phyloP scores from a whole-genome alignment of 2,113 vertebrate species.

The Lamprologus tigripictilis region DNA sequence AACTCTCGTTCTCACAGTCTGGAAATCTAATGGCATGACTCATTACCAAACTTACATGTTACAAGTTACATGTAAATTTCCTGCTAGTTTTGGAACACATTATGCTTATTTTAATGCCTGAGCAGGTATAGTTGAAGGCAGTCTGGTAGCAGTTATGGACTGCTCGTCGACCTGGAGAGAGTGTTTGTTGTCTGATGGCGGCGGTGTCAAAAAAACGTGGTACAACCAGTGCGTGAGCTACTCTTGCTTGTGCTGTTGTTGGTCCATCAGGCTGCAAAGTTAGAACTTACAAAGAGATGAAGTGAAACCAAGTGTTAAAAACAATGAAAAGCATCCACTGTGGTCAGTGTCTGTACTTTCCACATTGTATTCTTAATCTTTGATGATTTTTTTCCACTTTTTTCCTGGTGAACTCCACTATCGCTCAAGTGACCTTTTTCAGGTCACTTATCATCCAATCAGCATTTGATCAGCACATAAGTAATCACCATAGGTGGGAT shows the following conservation, averaged over 20 bases:
- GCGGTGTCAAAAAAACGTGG: background rate
- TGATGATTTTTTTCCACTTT: background rate
- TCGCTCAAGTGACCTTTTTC: background rate
- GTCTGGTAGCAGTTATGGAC: background rate
- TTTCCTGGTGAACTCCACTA: accelerated
- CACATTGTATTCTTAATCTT: background rate
- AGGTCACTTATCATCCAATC: background rate
- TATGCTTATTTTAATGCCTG: accelerated
- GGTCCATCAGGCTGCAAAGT: background rate
- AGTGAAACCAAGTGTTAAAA: background rate
- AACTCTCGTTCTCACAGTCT: background rate
- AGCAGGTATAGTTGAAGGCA: background rate
- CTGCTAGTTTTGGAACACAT: background rate
- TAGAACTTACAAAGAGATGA: background rate
- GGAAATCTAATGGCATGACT: background rate
- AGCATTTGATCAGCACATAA: background rate
- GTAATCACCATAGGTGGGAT: background rate
- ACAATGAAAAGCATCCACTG: background rate
- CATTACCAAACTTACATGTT: background rate
- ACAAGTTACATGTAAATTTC: background rate
- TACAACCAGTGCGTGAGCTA: accelerated
- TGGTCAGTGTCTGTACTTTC: background rate
- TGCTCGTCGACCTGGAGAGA: background rate
- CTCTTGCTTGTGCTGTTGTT: background rate
- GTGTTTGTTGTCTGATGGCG: background rate